Evolutionary conservation across 2,888 invertebrate species (phyloP), one percentile per base, ranked within the genome.

Genomic region (Xestia ashworthii): DNA sequence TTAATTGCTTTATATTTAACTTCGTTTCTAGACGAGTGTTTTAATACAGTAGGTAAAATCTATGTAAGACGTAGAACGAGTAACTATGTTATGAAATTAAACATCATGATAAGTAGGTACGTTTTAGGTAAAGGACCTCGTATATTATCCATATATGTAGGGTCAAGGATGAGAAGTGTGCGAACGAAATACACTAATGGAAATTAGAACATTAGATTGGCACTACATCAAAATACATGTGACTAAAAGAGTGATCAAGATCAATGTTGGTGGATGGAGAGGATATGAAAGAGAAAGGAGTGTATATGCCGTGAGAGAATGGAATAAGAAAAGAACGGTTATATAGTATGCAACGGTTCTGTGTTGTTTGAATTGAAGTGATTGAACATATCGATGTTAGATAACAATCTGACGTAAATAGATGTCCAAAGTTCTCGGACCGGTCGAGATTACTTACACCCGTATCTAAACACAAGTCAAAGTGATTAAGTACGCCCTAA

Each of bases 1-100:
- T 53, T 74, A 70, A 82, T 81, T 81, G 62, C 44, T 70, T 65
- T 66, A 50, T 46, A 22, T 78, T 83, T 78, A 9, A 78, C 53
- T 58, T 38, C 16, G 38, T 60, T 19, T 14, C 19, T 38, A 68
- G 55, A 64, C n/a, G 48, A n/a, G 4, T 16, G 32, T 58, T 48
- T 25, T 65, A 41, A 6, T n/a, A 16, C 12, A 14, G 22, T 64
- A n/a, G 46, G 1, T 14, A 46, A 71, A 53, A n/a, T 22, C 0
- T 38, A 25, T 16, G n/a, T 22, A 77, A 50, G 19, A 48, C 25
- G 38, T 25, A 25, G 5, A 22, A 44, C 16, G 16, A 32, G 0
- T 1, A 32, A 32, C 32, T 32, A n/a, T 60, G 19, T 80, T 71
- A 62, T 14, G 38, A 77, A 62, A 80, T 53, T 32, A 4, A 25